Base-by-base conservation (phyloP, 2,113 vertebrate genomes). In the Panthera uncia region DNA sequence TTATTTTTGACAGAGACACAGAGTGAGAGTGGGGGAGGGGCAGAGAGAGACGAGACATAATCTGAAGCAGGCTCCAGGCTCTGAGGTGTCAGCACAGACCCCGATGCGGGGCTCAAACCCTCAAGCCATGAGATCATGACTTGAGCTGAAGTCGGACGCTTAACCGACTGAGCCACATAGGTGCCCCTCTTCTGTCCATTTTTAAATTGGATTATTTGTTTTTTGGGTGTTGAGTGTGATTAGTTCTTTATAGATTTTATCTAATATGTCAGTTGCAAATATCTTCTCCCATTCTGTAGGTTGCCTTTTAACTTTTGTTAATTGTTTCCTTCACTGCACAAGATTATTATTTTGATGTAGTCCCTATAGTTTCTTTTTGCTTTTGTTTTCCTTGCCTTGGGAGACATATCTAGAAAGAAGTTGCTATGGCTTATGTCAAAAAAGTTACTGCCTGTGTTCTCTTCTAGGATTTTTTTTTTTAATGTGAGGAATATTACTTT, bases 401-500 rank as follows among this genome's bases (percentile, higher is more conserved):
- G 36, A 74, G 36, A 74, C 36, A 74, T 74, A 41, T 74, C 5
- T 27, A 13, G 11, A 74, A 41, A 74, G 71, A 41, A 74, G 36
- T 74, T 41, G 11, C 36, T 41, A 74, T 74, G 36, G 71, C 36
- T 41, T 11, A 19, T 3, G 36, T 41, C 36, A 73, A 74, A 74
- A 74, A 74, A 38, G 31, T 74, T 27, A 74, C 19, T 74, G 11
- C 11, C 21, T 74, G 36, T 41, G 71, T 74, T 74, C 71, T 41
- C 21, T 74, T 41, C 36, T 41, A 73, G 36, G 45, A 45, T 45
- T 45, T 45, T 45, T 45, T 41, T 45, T 45, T 69, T 89, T 97
- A 52, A 66, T 38, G 25, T 92, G 85, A 63, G 71, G 45, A 90
- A 93, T 94, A 86, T 95, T 83, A 61, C 61, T 93, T 94, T 87